Evolutionary conservation across 2,113 vertebrate species (phyloP), one percentile per base, ranked within the genome.

Genomic region (Vulpes ferrilata): DNA sequence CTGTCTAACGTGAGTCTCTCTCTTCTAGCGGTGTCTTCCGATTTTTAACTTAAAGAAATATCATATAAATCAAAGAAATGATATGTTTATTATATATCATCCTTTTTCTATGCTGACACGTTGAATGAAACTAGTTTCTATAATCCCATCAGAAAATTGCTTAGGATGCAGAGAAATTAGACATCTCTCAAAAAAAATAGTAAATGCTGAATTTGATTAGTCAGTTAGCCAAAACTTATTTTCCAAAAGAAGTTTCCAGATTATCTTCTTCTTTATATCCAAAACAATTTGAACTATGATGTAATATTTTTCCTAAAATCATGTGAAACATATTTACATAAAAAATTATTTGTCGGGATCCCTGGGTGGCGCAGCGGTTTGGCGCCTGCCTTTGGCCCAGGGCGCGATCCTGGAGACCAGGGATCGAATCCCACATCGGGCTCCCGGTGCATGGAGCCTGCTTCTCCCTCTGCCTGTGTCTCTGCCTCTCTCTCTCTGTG

Each of bases 261-360:
- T 80, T 90, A 55, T 0, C 38, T 62, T 90, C 62, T 35, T 62
- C 11, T 80, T 85, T 43, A 71, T 85, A 79, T 90, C 8, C 30
- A 80, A 55, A 19, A 67, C n/a, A 32, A 93, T n/a, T 78, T 57
- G 80, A 85, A 96, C 74, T 83, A 51, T 55, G 11, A 92, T 83
- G 17, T 51, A 88, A 59, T 73, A 27, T n/a, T 74, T 95, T 82
- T 76, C 67, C 73, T 82, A 74, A 83, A 79, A 93, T 79, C 79
- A 79, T 62, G 59, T 32, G 38, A 96, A 55, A 51, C 23, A 38
- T 60, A 4, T 93, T 85, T 80, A 43, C 19, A 57, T 71, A 30
- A 96, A 95, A 43, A 43, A 43, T 43, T 43, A 43, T 43, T 43
- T 43, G 43, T n/a, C n/a, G n/a, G n/a, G n/a, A n/a, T n/a, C n/a